phyloP scores from a whole-genome alignment of 2,797 vertebrate genomes.

The Xenops minutus region DNA sequence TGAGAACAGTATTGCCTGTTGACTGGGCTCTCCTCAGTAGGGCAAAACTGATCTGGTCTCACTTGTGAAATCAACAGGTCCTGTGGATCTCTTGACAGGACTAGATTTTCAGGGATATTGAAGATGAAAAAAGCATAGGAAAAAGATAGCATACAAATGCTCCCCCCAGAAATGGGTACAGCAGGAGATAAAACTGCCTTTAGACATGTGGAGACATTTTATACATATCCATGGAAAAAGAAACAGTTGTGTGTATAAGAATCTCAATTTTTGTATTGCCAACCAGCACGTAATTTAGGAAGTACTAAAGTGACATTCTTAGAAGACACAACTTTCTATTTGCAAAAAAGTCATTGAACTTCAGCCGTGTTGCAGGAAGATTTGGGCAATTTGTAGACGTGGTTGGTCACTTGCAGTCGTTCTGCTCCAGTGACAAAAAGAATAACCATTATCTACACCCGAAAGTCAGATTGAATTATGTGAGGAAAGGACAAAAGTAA shows the following conservation, averaged over 20 bases:
- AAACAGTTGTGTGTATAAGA: not conserved
- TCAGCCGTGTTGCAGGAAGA: not conserved
- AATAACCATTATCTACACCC: not conserved
- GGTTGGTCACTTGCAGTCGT: not conserved
- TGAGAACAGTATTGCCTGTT: not conserved
- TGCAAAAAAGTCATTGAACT: not conserved
- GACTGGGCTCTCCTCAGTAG: not conserved
- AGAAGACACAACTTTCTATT: not conserved
- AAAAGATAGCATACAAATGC: not conserved
- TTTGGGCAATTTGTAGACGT: not conserved
- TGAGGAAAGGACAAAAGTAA: not conserved
- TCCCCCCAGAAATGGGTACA: not conserved
- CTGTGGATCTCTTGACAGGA: not conserved
- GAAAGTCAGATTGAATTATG: not conserved
- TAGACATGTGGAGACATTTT: not conserved
- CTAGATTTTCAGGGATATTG: not conserved
- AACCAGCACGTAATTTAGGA: not conserved
- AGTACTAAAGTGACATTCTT: not conserved
- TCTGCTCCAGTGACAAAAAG: not conserved
- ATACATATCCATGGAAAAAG: not conserved
- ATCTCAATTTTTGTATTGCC: not conserved
- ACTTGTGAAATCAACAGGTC: not conserved
- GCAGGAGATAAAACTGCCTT: not conserved
- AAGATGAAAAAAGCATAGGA: not conserved
- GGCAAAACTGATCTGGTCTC: not conserved